Conservation (phyloP, 1,140 invertebrate species). For the Camponotus pennsylvanicus region DNA sequence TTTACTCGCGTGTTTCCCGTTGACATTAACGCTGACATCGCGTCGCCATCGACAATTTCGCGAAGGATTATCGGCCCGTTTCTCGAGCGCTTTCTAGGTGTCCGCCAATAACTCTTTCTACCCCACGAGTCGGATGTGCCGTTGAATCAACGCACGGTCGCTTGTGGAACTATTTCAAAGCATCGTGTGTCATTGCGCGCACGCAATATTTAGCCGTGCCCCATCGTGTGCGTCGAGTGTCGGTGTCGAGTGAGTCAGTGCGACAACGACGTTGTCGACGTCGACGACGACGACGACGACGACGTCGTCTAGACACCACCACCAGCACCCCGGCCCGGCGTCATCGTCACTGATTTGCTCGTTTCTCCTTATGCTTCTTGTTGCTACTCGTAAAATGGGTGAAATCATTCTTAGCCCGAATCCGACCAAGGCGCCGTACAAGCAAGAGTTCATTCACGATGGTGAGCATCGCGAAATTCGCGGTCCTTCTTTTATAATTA, state of each 20-base stretch:
- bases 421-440: conserved; percentile 40
- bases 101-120: conserved; percentile 54
- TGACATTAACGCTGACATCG: background rate
- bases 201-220: conserved; percentile 82
- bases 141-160: conserved; percentile 69
- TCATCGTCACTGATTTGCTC: conserved; percentile 79
- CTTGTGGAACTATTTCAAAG: conserved; percentile 80
- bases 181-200: conserved; percentile 80
- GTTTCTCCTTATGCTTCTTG: conserved; percentile 59
- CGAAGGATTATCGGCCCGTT: conserved; percentile 42
- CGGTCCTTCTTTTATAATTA: background rate
- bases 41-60: conserved; percentile 32
- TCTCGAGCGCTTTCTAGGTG: conserved; percentile 15
- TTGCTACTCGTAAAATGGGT: conserved; percentile 66
- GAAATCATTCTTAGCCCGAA: conserved; percentile 71
- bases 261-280: conserved; percentile 77
- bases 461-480: conserved; percentile 11
- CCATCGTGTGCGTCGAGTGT: conserved; percentile 66
- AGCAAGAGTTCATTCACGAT: conserved; percentile 43
- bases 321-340: conserved; percentile 62
- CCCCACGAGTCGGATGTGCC: conserved; percentile 60
- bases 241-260: conserved; percentile 81
- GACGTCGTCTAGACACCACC: conserved; percentile 80
- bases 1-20: background rate
- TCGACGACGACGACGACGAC: conserved; percentile 71